These are phyloP conservation scores for Phainopepla nitens DNA, from an alignment of 2,113 vertebrate species.

Conservation along the genomic window DNA sequence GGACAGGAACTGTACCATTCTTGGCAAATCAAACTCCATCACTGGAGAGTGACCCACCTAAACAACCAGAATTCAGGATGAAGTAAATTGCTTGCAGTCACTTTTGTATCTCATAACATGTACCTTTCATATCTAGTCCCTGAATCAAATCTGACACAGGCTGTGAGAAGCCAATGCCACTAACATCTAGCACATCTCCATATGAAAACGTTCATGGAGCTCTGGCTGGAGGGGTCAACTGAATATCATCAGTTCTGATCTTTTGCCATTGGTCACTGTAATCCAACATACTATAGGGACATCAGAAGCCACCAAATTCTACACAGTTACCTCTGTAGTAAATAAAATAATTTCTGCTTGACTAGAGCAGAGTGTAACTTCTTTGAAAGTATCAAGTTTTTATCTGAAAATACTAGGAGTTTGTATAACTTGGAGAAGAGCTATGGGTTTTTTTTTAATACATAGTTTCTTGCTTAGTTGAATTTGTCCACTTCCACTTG, in stretches of 20 bases:
- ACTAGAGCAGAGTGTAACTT: neutral
- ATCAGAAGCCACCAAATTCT: neutral
- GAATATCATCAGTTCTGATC: neutral
- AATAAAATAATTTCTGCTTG: neutral
- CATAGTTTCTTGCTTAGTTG: neutral
- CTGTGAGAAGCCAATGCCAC: neutral
- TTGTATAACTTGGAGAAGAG: neutral
- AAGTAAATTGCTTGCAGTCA: neutral
- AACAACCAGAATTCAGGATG: neutral
- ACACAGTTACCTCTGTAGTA: neutral
- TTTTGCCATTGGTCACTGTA: neutral
- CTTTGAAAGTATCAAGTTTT: neutral
- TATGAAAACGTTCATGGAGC: neutral
- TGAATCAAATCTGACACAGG: neutral
- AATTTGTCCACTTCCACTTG: neutral
- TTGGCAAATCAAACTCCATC: neutral
- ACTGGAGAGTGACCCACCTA: neutral
- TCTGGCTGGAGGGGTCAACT: neutral
- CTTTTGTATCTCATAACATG: neutral
- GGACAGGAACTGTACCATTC: neutral
- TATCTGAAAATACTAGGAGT: neutral
- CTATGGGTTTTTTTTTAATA: neutral
- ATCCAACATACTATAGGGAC: neutral
- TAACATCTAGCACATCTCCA: neutral
- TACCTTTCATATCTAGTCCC: neutral